Evolutionary conservation across 2,113 vertebrate species (phyloP), one percentile per base, ranked within the genome.

Genomic region (Chitala chitala): DNA sequence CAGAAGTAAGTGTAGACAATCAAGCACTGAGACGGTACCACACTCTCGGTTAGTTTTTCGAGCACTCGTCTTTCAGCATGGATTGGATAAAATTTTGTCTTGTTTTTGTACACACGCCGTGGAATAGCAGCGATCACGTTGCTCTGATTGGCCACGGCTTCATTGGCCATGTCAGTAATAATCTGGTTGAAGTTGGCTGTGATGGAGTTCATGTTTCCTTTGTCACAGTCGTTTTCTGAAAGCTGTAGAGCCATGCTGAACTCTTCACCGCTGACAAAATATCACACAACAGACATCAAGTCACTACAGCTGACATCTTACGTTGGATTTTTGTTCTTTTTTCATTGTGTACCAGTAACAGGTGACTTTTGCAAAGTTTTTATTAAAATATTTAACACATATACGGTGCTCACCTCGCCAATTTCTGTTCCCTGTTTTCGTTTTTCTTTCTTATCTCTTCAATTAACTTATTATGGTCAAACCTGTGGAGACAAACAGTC

Each of bases 21-120:
- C 59, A 63, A 7, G 38, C 59, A 63, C 0, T 0, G n/a, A n/a
- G n/a, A n/a, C n/a, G n/a, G n/a, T n/a, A n/a, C n/a, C n/a, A n/a
- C 3, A 7, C 29, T 29, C 5, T 46, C 12, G 5, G 5, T 4
- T 46, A 46, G 5, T 10, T 0, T 13, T 38, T 63, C n/a, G 2
- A 61, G 29, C 26, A 61, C 58, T 61, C 31, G 58, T 33, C n/a
- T 36, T n/a, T 63, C 59, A 8, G 59, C 59, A 63, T 63, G 59
- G n/a, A 36, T 7, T 63, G 59, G 33, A 13, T 61, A 61, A 6
- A 1, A 29, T 20, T 13, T 2, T 5, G 15, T 0, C 2, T 33
- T 2, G 3, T 61, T 31, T 33, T 20, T 1, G 38, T 63, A 63
- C 33, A 36, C 59, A 1, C 17, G 33, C 59, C 0, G 1, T 63